Conservation (phyloP, 2,888 invertebrate genomes). For the Atherix ibis region DNA sequence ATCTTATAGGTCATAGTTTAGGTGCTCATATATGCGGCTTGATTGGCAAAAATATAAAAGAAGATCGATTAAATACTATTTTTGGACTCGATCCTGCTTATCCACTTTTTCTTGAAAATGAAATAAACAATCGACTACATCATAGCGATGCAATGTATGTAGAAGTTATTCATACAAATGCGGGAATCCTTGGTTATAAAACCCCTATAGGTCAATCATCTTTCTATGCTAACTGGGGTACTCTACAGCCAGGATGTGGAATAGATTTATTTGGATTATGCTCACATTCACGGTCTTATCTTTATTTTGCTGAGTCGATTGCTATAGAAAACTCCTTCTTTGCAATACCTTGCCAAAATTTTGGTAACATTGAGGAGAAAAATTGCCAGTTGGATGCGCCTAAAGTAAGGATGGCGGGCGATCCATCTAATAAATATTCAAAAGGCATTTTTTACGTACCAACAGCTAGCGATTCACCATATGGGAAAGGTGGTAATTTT, state of each 20-base stretch:
- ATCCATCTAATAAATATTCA: conserved; percentile 2
- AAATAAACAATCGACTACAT: conserved; percentile 13
- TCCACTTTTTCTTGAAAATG: conserved; percentile 17
- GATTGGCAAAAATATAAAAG: conserved; percentile 38
- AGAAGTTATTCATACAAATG: conserved; percentile 18
- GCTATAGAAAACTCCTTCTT: conserved; percentile 3
- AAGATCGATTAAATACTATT: conserved; percentile 38
- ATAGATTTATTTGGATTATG: conserved; percentile 8
- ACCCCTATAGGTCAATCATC: conserved; percentile 15
- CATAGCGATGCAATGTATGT: conserved; percentile 14
- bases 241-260: conserved; percentile 17
- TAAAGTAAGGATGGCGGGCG: conserved; percentile 2
- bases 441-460: conserved; percentile 5
- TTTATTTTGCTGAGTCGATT: conserved; percentile 10
- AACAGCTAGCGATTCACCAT: background rate
- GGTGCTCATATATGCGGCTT: conserved; percentile 42
- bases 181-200: conserved; percentile 13
- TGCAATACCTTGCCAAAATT: conserved; percentile 17
- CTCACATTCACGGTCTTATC: conserved; percentile 9
- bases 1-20: conserved; percentile 40
- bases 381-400: background rate
- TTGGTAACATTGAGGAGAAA: conserved; percentile 17
- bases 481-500: too few relatives aligned
- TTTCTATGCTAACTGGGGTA: conserved; percentile 19
- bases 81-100: conserved; percentile 25